Percentiles rank a stretch among this genome's conserved stretches.
Conservation (phyloP, 2,797 vertebrate genomes). For the Girardinus metallicus region DNA sequence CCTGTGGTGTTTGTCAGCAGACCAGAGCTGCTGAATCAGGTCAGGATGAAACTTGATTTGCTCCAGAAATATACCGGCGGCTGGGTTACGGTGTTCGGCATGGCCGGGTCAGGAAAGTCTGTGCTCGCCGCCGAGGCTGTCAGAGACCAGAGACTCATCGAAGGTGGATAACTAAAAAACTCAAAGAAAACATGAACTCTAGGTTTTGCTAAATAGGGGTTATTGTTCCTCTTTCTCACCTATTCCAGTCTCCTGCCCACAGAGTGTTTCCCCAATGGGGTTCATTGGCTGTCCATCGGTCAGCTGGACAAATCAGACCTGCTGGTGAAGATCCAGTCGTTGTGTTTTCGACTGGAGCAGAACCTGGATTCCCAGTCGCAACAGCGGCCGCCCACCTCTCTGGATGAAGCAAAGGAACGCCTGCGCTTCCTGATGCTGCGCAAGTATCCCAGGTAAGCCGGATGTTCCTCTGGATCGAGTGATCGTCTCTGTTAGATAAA, state of each 20-base stretch:
- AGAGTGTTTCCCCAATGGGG: slow-evolving; percentile 92
- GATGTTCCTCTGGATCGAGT: not conserved
- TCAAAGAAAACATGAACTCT: not conserved
- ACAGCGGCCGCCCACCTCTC: slow-evolving; percentile 86
- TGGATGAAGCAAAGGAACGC: slow-evolving; percentile 95
- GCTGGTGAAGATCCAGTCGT: slow-evolving; percentile 92
- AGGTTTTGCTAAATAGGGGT: not conserved
- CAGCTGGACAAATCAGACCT: slow-evolving; percentile 93
- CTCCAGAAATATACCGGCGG: slow-evolving; percentile 86
- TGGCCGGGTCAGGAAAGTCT: slow-evolving; percentile 99
- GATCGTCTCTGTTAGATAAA: not conserved
- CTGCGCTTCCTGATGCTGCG: slow-evolving; percentile 89
- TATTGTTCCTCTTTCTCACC: not conserved
- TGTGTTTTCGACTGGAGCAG: slow-evolving; percentile 92
- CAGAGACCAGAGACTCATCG: slow-evolving; percentile 85
- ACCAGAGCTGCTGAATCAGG: slow-evolving; percentile 80
- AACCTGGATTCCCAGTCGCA: slow-evolving; percentile 80
- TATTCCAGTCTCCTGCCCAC: not conserved
- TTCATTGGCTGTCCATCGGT: slow-evolving; percentile 95
- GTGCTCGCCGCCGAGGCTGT: slow-evolving; percentile 93
- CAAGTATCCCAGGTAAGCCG: slow-evolving; percentile 83
- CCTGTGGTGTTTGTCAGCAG: slow-evolving; percentile 93
- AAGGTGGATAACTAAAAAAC: slow-evolving; percentile 77
- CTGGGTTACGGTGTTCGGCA: slow-evolving; percentile 95
- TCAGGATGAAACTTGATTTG: slow-evolving; percentile 86